Percentiles rank a stretch among this genome's conserved stretches.
Conservation (phyloP, 2,113 vertebrate genomes). For the Amblyornis subalaris region DNA sequence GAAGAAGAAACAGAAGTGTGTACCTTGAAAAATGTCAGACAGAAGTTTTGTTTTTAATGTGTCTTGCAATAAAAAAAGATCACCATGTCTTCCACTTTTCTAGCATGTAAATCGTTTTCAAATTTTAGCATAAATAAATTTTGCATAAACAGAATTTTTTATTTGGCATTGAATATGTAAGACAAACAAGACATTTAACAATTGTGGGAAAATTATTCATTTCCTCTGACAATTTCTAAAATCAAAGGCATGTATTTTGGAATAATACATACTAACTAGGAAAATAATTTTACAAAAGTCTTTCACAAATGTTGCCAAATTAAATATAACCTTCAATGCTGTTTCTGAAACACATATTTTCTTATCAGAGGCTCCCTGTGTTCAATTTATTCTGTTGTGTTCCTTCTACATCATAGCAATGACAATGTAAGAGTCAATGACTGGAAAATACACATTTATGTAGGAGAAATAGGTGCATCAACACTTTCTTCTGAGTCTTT, state of each 20-base stretch:
- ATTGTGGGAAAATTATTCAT: slow-evolving; percentile 1
- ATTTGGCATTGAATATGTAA: not conserved
- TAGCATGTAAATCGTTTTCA: not conserved
- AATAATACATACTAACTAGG: slow-evolving; percentile 16
- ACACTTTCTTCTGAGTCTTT: not conserved
- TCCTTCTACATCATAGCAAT: not conserved
- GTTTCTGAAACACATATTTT: not conserved
- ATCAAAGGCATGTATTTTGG: slow-evolving; percentile 1
- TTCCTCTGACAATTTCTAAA: slow-evolving; percentile 35
- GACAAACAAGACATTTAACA: slow-evolving; percentile 15
- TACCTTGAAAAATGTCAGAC: not conserved
- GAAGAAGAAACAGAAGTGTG: not conserved
- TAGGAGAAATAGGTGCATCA: not conserved
- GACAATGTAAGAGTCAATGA: not conserved
- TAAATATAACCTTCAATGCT: not conserved
- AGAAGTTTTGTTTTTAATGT: not conserved
- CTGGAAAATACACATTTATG: not conserved
- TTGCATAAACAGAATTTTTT: slow-evolving; percentile 19
- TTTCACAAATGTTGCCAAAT: slow-evolving; percentile 9
- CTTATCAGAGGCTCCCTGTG: not conserved
- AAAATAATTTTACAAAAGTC: not conserved
- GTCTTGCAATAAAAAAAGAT: not conserved
- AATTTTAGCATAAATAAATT: not conserved
- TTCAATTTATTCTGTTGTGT: not conserved
- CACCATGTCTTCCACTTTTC: not conserved